phyloP scores from a whole-genome alignment of 1,140 invertebrate genomes.

The Micrasema longulum region DNA sequence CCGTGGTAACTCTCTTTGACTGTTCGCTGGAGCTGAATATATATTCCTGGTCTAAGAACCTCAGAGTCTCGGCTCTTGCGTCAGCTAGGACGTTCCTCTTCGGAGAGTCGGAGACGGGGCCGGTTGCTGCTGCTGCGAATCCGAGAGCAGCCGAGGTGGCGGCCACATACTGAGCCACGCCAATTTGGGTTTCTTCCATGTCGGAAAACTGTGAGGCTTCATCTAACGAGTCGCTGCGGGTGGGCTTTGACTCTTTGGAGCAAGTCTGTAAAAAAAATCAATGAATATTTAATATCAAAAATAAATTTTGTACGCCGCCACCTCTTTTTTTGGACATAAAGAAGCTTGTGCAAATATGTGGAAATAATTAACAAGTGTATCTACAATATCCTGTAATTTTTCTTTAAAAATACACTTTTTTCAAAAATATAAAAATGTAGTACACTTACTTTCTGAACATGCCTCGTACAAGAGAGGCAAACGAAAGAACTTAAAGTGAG shows the following conservation, averaged over 20 bases:
- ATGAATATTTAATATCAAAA: too few species aligned
- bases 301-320: too few species aligned
- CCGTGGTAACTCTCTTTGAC: constrained; percentile 13
- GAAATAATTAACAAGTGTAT: too few species aligned
- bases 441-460: too few species aligned
- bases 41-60: constrained; percentile 49
- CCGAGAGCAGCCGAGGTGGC: constrained; percentile 13
- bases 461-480: too few species aligned
- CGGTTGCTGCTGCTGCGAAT: neutral
- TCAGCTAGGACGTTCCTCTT: constrained; percentile 9
- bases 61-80: constrained; percentile 40
- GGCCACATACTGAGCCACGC: constrained; percentile 38
- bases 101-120: constrained; percentile 1
- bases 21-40: constrained; percentile 49
- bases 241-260: constrained; percentile 62
- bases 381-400: too few species aligned
- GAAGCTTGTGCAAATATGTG: too few species aligned
- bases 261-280: too few species aligned
- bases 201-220: constrained; percentile 69
- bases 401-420: too few species aligned
- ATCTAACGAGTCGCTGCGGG: constrained; percentile 66
- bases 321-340: too few species aligned
- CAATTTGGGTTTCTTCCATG: constrained; percentile 65
- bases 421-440: too few species aligned
- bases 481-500: too few species aligned